phyloP scores from a whole-genome alignment of 1,140 invertebrate species.

The Anastrepha ludens region DNA sequence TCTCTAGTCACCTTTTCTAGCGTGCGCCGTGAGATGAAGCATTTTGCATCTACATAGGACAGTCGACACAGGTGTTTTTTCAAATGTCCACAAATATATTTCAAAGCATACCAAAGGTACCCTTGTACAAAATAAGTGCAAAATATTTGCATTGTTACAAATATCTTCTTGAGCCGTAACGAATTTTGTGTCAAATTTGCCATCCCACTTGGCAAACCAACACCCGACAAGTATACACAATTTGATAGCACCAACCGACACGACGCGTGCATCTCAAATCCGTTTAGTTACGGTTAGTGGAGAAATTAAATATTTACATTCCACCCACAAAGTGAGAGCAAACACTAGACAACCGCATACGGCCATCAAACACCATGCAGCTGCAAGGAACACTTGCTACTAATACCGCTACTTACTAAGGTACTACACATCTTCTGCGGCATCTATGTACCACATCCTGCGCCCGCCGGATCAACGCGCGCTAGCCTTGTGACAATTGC shows the following conservation, averaged over 20 bases:
- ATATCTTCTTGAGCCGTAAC: background rate
- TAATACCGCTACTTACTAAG: no score
- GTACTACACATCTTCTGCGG: background rate
- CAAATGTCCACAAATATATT: no score
- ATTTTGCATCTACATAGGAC: no score
- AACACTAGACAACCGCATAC: background rate
- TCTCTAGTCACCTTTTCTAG: no score
- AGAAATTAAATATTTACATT: constrained; percentile 47
- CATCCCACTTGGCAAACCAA: background rate
- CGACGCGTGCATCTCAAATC: constrained; percentile 33
- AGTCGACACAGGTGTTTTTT: no score
- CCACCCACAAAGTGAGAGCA: constrained; percentile 14
- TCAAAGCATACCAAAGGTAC: no score
- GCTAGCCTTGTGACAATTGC: background rate
- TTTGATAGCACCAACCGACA: background rate
- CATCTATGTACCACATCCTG: background rate
- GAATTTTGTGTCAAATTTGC: background rate
- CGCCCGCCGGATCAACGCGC: background rate
- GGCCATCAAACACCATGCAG: background rate
- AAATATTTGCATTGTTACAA: background rate
- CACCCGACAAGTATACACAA: no score
- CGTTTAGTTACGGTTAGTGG: constrained; percentile 11
- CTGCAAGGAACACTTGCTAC: constrained; percentile 2
- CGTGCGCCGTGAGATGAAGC: no score
- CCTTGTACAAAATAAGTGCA: no score